Percentiles rank a stretch among this genome's conserved stretches.
Conservation (phyloP, 2,888 invertebrate species). For the Anthoptus insignis region DNA sequence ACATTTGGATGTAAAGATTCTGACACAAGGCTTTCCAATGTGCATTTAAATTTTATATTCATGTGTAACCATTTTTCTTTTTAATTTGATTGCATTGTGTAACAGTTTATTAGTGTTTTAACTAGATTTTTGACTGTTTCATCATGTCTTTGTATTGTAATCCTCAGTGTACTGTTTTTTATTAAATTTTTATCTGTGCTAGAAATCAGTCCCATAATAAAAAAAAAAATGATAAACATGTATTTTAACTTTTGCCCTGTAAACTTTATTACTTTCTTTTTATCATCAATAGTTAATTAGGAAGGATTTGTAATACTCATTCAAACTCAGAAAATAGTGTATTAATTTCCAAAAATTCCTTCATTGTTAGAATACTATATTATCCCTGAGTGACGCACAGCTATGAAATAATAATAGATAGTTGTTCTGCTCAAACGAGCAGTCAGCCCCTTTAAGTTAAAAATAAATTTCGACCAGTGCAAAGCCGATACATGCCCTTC, state of each 20-base stretch:
- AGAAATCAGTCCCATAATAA: constrained; percentile 73
- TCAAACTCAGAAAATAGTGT: too few species aligned
- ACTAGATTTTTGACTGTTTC: constrained; percentile 75
- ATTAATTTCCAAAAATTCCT: too few species aligned
- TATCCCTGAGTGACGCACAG: too few species aligned
- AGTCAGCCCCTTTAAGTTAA: too few species aligned
- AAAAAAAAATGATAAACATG: constrained; percentile 62
- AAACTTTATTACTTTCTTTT: not conserved
- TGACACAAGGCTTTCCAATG: constrained; percentile 49
- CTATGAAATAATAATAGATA: too few species aligned
- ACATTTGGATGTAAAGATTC: constrained; percentile 57
- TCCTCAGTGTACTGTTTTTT: constrained; percentile 80
- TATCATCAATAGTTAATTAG: too few species aligned
- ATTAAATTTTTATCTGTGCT: constrained; percentile 75
- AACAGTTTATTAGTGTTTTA: constrained; percentile 53
- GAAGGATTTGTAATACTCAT: too few species aligned
- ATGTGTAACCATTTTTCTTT: constrained; percentile 9
- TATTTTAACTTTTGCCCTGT: not conserved
- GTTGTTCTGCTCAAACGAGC: too few species aligned
- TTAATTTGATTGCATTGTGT: constrained; percentile 34
- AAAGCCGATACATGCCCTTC: too few species aligned
- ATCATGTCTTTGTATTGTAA: constrained; percentile 76
- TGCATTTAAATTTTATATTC: constrained; percentile 33
- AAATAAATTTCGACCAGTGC: too few species aligned
- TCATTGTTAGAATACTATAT: too few species aligned